phyloP scores from a whole-genome alignment of 1,140 invertebrate genomes.

The Sinonovacula constricta region DNA sequence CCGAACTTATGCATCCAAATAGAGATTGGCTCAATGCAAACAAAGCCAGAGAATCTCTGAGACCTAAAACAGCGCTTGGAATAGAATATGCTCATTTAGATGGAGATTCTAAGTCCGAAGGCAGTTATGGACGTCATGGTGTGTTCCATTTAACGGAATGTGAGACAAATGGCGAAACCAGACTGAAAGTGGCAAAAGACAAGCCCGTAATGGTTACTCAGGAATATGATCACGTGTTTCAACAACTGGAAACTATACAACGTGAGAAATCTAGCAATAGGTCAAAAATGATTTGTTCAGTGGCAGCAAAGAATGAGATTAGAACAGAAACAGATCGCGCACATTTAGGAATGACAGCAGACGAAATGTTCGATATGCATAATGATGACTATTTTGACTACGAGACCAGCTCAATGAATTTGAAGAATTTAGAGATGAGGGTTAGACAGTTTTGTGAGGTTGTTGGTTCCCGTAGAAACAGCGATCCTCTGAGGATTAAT shows the following conservation, averaged over 20 bases:
- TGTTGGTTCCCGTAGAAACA: constrained; percentile 28
- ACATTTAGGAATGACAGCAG: constrained; percentile 34
- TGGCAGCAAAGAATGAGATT: constrained; percentile 48
- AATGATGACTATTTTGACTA: constrained; percentile 69
- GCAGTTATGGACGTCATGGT: constrained; percentile 28
- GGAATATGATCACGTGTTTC: constrained; percentile 55
- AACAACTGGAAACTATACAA: constrained; percentile 65
- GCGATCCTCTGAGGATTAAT: constrained; percentile 49
- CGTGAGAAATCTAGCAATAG: constrained; percentile 58
- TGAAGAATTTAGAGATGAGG: constrained; percentile 61
- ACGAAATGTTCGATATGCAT: constrained; percentile 51
- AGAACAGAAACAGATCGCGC: constrained; percentile 48
- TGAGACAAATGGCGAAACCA: constrained; percentile 33
- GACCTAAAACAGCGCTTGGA: constrained; percentile 48
- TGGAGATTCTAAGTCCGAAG: constrained; percentile 12
- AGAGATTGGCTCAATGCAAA: constrained; percentile 3
- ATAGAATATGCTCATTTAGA: constrained; percentile 19
- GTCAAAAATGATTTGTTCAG: constrained; percentile 58
- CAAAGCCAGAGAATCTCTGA: constrained; percentile 26
- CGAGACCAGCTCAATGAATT: constrained; percentile 69
- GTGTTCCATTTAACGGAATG: constrained; percentile 57
- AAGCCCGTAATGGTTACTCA: constrained; percentile 25
- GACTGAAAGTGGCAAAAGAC: constrained; percentile 14
- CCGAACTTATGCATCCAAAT: constrained; percentile 54
- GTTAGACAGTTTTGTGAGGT: constrained; percentile 63